phyloP scores from a whole-genome alignment of 2,113 vertebrate genomes.

The Chrysemys picta region DNA sequence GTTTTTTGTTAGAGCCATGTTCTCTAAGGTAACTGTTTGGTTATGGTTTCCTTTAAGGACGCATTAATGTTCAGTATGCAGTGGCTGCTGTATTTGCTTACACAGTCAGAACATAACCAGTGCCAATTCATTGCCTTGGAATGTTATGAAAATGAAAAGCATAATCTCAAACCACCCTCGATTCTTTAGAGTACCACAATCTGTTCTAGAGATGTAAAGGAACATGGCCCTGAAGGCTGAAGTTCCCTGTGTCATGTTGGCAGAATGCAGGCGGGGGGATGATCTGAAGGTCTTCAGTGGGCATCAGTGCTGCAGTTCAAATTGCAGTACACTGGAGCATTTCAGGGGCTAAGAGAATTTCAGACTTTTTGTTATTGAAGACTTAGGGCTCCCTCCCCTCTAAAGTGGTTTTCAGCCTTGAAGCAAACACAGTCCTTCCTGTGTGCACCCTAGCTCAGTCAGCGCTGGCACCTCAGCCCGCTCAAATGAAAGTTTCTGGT shows the following conservation, averaged over 20 bases:
- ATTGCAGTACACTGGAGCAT: not conserved
- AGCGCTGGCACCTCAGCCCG: not conserved
- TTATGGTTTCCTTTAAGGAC: not conserved
- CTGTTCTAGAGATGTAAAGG: not conserved
- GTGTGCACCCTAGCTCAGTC: accelerated
- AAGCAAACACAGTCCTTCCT: not conserved
- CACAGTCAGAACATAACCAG: not conserved
- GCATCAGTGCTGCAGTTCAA: not conserved
- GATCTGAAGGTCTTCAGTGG: not conserved
- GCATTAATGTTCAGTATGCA: not conserved
- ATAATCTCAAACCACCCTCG: not conserved
- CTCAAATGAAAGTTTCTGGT: not conserved
- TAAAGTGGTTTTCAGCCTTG: not conserved
- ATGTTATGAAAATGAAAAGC: not conserved
- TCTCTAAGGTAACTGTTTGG: not conserved
- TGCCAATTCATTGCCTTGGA: not conserved
- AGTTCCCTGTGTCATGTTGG: not conserved
- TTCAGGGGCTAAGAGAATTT: not conserved
- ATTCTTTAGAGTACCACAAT: not conserved
- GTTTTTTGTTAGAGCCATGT: not conserved
- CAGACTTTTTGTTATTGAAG: not conserved
- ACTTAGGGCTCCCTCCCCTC: not conserved
- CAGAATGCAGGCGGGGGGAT: not conserved
- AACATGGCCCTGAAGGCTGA: not conserved
- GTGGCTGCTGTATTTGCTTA: not conserved